phyloP scores from a whole-genome alignment of 2,797 vertebrate species.

The Coregonus suidteri region DNA sequence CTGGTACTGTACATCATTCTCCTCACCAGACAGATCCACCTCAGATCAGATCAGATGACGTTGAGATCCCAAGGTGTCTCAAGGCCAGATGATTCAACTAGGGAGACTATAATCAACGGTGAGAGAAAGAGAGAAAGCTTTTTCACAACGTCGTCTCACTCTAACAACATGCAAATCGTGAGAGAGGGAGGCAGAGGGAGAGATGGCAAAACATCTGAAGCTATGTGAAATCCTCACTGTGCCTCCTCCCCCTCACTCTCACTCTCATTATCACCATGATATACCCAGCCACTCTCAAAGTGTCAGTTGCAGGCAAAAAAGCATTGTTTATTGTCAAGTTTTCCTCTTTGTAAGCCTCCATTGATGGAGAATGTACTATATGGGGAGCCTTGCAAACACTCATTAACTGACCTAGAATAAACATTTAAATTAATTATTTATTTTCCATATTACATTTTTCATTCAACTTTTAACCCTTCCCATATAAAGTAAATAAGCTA shows the following conservation, averaged over 20 bases:
- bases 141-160: neutral
- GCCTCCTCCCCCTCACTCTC: slow-evolving; percentile 43
- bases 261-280: slow-evolving; percentile 59
- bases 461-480: too few species aligned
- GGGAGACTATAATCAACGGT: neutral
- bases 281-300: slow-evolving; percentile 43
- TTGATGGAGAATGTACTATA: neutral
- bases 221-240: slow-evolving; percentile 45
- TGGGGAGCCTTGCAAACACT: too few species aligned
- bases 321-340: slow-evolving; percentile 42
- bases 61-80: slow-evolving; percentile 14
- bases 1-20: slow-evolving; percentile 12
- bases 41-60: neutral
- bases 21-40: slow-evolving; percentile 7
- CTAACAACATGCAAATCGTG: neutral
- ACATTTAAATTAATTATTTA: too few species aligned
- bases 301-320: slow-evolving; percentile 49
- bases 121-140: neutral
- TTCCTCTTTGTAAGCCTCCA: slow-evolving; percentile 25
- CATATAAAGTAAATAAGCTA: neutral
- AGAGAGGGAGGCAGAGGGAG: slow-evolving; percentile 9
- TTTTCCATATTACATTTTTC: too few species aligned
- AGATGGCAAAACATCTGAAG: slow-evolving; percentile 62
- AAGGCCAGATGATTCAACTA: slow-evolving; percentile 19
- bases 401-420: too few species aligned